Evolutionary conservation across 2,113 vertebrate genomes (phyloP).

Genomic region (Zosterops japonicus): DNA sequence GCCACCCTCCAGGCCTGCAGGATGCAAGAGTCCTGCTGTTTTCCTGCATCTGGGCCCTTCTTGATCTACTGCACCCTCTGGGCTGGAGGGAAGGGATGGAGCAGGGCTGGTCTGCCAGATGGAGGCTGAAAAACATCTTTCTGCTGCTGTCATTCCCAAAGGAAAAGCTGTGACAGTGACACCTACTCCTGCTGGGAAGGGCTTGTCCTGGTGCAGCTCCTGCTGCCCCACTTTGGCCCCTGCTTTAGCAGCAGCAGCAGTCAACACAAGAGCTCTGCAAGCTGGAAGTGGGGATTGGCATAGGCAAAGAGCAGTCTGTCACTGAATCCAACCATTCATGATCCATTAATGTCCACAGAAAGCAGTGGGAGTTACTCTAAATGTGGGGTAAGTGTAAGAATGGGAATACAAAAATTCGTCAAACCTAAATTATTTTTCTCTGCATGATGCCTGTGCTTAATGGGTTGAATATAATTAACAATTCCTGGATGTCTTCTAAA

Average conservation of each 20-base stretch:
- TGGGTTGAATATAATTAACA: background rate
- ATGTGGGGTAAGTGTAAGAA: background rate
- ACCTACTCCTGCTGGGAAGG: background rate
- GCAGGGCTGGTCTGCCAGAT: background rate
- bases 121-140: background rate
- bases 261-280: rapidly evolving
- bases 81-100: background rate
- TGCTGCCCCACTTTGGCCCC: background rate
- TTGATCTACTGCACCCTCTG: background rate
- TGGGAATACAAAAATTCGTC: background rate
- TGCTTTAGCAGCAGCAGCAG: background rate
- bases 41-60: background rate
- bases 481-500: background rate
- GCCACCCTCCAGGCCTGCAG: background rate
- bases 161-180: background rate
- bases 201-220: background rate
- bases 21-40: background rate
- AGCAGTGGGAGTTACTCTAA: background rate
- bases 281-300: background rate
- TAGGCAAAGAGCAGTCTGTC: background rate
- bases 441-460: background rate
- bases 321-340: background rate
- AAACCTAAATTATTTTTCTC: background rate
- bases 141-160: background rate
- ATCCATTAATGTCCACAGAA: background rate